phyloP scores from a whole-genome alignment of 2,797 vertebrate genomes.

The Neosalanx taihuensis region DNA sequence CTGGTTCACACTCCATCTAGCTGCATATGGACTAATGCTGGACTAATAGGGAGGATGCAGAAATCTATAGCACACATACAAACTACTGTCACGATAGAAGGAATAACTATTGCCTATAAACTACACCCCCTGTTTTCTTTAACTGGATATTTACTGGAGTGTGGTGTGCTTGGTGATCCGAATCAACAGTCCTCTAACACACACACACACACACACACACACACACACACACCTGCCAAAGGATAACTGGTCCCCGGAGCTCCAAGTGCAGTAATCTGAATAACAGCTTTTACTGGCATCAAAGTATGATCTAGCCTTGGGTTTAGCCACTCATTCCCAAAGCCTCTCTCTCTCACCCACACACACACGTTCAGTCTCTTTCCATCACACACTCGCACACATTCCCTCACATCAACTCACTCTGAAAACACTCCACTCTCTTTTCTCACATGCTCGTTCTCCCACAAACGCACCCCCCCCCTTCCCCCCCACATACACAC shows the following conservation, averaged over 20 bases:
- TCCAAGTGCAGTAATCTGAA: constrained; percentile 57
- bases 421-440: neutral
- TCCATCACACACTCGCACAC: neutral
- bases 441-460: neutral
- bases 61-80: constrained; percentile 49
- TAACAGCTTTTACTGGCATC: constrained; percentile 60
- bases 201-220: constrained; percentile 21
- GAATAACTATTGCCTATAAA: constrained; percentile 17
- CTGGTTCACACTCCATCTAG: constrained; percentile 48
- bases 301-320: constrained; percentile 44
- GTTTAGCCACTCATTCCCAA: constrained; percentile 59
- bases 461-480: neutral
- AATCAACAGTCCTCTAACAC: constrained; percentile 34
- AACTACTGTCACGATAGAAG: constrained; percentile 13
- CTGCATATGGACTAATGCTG: constrained; percentile 14
- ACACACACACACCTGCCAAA: constrained; percentile 42
- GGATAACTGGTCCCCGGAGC: constrained; percentile 27
- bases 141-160: constrained; percentile 38
- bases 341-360: constrained; percentile 35
- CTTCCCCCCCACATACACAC: neutral
- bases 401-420: neutral
- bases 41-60: neutral
- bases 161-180: constrained; percentile 3
- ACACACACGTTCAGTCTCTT: neutral
- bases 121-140: constrained; percentile 36